These are phyloP conservation scores for Brenthis hecate DNA, from an alignment of 2,888 invertebrate species.

Conservation along the genomic window DNA sequence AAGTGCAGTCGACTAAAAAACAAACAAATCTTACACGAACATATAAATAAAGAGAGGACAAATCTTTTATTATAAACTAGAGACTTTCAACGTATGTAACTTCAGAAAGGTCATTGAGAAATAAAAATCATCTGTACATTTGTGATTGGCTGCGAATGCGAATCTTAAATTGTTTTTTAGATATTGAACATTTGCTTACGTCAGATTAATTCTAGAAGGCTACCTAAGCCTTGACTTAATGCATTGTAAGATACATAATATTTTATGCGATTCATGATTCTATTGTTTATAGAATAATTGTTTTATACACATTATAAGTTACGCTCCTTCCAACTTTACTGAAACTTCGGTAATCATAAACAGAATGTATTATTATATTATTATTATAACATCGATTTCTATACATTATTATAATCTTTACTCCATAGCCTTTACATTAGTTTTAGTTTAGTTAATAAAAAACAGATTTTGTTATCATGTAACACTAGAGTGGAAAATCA, in stretches of 20 bases:
- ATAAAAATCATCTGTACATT: too few species aligned
- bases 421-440: too few species aligned
- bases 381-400: too few species aligned
- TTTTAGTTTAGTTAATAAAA: too few species aligned
- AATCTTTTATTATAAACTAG: neutral
- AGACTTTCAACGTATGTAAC: neutral
- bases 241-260: neutral
- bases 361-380: too few species aligned
- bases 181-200: constrained; percentile 3
- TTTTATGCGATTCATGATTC: constrained; percentile 1
- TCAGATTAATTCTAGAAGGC: neutral
- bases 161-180: too few species aligned
- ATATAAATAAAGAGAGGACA: neutral
- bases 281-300: neutral
- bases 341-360: neutral
- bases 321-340: neutral
- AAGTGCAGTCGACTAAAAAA: neutral
- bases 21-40: neutral
- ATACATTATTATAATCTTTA: too few species aligned
- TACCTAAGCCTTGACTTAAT: neutral
- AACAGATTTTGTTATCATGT: too few species aligned
- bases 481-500: too few species aligned
- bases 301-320: neutral
- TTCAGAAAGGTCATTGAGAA: neutral
- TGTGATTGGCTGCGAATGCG: too few species aligned